Evolutionary conservation across 1,140 invertebrate genomes (phyloP).

Genomic region (Atta texana): DNA sequence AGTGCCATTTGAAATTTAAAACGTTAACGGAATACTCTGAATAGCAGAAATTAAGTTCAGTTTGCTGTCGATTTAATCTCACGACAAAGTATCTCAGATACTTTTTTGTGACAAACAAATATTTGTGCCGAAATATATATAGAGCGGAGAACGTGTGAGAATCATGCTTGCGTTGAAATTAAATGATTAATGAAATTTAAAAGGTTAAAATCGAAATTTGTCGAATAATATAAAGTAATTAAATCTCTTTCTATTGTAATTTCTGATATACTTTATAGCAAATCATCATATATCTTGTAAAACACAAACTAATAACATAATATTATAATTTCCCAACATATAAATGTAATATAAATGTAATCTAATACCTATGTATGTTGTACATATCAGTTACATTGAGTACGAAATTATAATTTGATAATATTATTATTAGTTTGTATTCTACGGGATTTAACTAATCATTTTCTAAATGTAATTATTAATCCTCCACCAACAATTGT

Average conservation of each 20-base stretch:
- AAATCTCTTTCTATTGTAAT: background rate
- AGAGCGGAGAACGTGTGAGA: background rate
- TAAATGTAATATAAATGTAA: too few relatives aligned
- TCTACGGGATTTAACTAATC: too few relatives aligned
- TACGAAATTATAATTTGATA: too few relatives aligned
- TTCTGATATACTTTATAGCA: background rate
- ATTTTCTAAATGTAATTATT: too few relatives aligned
- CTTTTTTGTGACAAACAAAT: background rate
- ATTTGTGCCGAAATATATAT: background rate
- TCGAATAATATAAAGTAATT: background rate
- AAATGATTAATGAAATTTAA: background rate
- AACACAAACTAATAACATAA: too few relatives aligned
- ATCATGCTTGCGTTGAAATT: background rate
- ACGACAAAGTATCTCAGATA: conserved; percentile 15
- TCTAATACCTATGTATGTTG: too few relatives aligned
- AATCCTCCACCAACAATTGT: too few relatives aligned
- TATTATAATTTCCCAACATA: too few relatives aligned
- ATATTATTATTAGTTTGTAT: too few relatives aligned
- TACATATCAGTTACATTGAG: too few relatives aligned
- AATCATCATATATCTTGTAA: background rate
- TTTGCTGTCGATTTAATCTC: conserved; percentile 37
- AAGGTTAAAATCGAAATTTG: background rate
- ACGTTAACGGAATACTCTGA: conserved; percentile 48
- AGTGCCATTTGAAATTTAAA: conserved; percentile 65
- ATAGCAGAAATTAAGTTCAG: conserved; percentile 37